A percentile compares a stretch with the other conserved stretches of the same genome.
Conservation (phyloP, 2,888 invertebrate species). For the Parochlus steinenii region DNA sequence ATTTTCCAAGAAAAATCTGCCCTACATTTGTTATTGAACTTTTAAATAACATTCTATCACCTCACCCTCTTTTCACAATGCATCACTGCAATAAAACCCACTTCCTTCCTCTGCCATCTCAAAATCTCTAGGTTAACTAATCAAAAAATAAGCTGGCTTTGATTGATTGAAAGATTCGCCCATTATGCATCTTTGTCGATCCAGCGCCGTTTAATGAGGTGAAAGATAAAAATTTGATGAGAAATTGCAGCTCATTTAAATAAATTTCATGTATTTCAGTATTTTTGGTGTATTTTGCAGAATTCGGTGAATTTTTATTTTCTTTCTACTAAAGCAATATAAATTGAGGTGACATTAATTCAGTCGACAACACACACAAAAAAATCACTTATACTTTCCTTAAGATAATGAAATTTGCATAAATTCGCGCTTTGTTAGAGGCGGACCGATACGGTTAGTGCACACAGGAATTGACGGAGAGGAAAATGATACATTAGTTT, state of each 20-base stretch:
- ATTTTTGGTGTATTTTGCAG: neutral
- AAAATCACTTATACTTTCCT: slow-evolving; percentile 10
- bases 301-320: slow-evolving; percentile 10
- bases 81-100: too few relatives aligned
- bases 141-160: slow-evolving; percentile 1
- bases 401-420: slow-evolving; percentile 13
- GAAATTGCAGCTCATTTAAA: slow-evolving; percentile 12
- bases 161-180: slow-evolving; percentile 9
- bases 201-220: slow-evolving; percentile 11
- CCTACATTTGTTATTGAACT: too few relatives aligned
- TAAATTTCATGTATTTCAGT: slow-evolving; percentile 1
- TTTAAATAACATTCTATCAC: too few relatives aligned
- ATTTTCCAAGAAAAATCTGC: too few relatives aligned
- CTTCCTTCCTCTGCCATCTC: neutral
- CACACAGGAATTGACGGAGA: too few relatives aligned
- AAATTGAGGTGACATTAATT: slow-evolving; percentile 12
- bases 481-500: too few relatives aligned
- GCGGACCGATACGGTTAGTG: too few relatives aligned
- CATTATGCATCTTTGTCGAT: too few relatives aligned
- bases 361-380: slow-evolving; percentile 1
- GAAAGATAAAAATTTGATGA: slow-evolving; percentile 12
- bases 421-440: neutral
- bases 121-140: neutral
- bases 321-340: slow-evolving; percentile 12
- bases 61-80: too few relatives aligned